These are phyloP conservation scores for Cephalotes varians DNA, from an alignment of 2,888 invertebrate species.

Conservation along the genomic window DNA sequence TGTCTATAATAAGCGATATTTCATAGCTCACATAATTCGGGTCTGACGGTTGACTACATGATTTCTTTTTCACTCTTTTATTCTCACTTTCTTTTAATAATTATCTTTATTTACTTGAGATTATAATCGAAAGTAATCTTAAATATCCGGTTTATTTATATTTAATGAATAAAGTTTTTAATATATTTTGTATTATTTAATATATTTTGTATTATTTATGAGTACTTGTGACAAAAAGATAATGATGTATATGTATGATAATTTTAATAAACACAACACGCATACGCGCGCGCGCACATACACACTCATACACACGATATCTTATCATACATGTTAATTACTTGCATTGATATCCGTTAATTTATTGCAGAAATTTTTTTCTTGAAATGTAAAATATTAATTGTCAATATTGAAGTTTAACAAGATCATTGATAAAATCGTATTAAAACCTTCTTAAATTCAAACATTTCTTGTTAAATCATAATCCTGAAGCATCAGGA, in stretches of 20 bases:
- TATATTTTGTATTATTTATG: neutral
- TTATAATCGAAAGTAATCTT: neutral
- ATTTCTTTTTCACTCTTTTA: neutral
- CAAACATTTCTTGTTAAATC: constrained; percentile 4
- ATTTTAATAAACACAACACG: no score
- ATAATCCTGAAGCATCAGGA: neutral
- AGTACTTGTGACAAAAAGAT: neutral
- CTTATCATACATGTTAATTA: constrained; percentile 10
- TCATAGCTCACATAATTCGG: neutral
- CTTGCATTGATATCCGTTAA: neutral
- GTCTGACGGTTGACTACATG: neutral
- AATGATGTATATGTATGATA: neutral
- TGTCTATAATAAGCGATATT: neutral
- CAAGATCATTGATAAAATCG: neutral
- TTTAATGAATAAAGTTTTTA: neutral
- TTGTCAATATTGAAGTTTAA: neutral
- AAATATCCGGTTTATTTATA: neutral
- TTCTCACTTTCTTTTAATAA: neutral
- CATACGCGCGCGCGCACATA: no score
- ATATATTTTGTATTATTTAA: no score
- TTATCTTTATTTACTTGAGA: constrained; percentile 17
- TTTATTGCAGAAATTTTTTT: neutral
- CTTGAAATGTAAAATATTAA: neutral
- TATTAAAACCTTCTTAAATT: neutral
- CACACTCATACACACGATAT: neutral